Conservation (phyloP, 2,797 vertebrate species). For the Hippocampus kuda region DNA sequence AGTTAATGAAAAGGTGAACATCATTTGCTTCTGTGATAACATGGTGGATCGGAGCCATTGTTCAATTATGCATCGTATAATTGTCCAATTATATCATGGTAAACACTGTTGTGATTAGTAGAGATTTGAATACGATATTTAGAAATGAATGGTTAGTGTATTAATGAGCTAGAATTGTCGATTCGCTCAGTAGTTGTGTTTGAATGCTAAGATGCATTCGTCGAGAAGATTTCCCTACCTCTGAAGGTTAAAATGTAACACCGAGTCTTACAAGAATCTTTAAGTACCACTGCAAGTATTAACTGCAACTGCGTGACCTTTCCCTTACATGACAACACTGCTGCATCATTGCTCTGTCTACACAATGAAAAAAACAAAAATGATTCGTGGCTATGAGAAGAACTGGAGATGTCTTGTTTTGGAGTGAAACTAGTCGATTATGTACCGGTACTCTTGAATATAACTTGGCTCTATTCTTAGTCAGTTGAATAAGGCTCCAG, state of each 20-base stretch:
- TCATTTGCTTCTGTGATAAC: constrained; percentile 2
- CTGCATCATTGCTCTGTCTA: neutral
- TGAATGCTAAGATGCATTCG: neutral
- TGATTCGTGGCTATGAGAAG: neutral
- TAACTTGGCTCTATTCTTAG: neutral
- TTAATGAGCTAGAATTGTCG: neutral
- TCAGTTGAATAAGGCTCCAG: constrained; percentile 4
- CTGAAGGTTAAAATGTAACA: no score
- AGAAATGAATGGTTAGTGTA: constrained; percentile 2
- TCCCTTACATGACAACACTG: neutral
- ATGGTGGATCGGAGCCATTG: neutral
- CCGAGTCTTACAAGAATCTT: neutral
- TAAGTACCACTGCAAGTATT: neutral
- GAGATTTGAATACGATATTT: neutral
- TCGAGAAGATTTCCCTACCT: neutral
- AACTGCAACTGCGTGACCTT: neutral
- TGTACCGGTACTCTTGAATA: neutral
- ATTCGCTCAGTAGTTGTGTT: neutral
- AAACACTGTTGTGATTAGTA: constrained; percentile 6
- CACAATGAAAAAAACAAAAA: neutral
- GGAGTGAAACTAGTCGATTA: neutral
- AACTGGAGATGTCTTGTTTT: neutral
- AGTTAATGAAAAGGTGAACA: constrained; percentile 8
- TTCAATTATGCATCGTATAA: neutral
- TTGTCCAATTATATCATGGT: neutral